These are phyloP conservation scores for Hybognathus amarus DNA, from an alignment of 2,797 vertebrate species.

Conservation along the genomic window DNA sequence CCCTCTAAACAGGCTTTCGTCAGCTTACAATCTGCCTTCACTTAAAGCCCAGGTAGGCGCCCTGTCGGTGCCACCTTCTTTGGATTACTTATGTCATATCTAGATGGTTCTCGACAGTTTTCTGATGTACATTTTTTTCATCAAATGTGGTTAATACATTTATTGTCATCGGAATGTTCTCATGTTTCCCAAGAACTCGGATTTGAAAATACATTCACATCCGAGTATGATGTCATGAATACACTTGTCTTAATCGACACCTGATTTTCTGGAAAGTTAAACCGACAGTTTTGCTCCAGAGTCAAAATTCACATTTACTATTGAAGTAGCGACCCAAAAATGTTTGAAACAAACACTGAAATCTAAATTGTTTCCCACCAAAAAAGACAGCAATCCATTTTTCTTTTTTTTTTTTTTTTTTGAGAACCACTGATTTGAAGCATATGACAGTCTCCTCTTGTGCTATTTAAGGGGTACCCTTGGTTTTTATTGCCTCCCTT, in stretches of 20 bases:
- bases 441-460: background rate
- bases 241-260: conserved; percentile 18
- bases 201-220: background rate
- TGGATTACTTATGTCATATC: conserved; percentile 12
- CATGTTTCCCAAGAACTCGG: background rate
- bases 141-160: background rate
- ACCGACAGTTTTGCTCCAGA: background rate
- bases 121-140: background rate
- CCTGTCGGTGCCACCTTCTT: conserved; percentile 52
- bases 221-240: background rate
- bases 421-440: conserved; percentile 1
- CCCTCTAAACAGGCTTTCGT: conserved; percentile 66
- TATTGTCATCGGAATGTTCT: background rate
- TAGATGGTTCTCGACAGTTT: background rate
- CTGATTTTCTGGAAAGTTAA: conserved; percentile 11
- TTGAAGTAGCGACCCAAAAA: background rate
- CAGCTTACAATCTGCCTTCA: conserved; percentile 70
- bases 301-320: too few relatives aligned
- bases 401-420: background rate
- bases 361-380: background rate
- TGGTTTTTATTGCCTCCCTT: conserved; percentile 14
- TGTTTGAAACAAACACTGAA: background rate
- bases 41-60: conserved; percentile 72
- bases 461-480: background rate
- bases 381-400: background rate